Evolutionary conservation across 2,888 invertebrate genomes (phyloP), one percentile per base, ranked within the genome.

Genomic region (Tethea ocularis): DNA sequence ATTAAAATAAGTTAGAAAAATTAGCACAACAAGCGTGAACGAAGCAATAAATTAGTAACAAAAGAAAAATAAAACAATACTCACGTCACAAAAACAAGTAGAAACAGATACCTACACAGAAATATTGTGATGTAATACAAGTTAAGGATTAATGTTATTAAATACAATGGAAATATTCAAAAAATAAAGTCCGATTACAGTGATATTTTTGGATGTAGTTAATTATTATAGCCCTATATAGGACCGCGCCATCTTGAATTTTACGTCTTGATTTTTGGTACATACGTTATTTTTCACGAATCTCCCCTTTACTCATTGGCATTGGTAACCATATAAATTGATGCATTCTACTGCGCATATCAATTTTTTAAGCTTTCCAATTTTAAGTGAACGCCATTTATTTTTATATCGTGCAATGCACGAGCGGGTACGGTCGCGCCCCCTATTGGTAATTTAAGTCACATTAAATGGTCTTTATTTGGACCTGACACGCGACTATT

Each of bases 401-500:
- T 46, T 46, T n/a, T 20, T 46, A 46, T 46, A 46, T 46, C 20
- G 46, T 46, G 20, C 46, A 46, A 46, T 10, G 46, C 20, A 46
- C 46, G 46, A n/a, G 10, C 46, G 46, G 46, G 46, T 46, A 46
- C 46, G 46, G 46, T 20, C 46, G 20, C 46, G 46, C 46, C 46
- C 46, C 46, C 46, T 46, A 46, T 46, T 3, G 17, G 46, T 46
- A 46, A 46, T 46, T 46, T 15, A 46, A 46, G 46, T 46, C 46
- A 46, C 46, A 46, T 33, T 33, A 20, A 54, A 57, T 33, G 22
- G 57, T 60, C 59, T 69, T 68, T 72, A 72, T 69, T 54, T 53
- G 59, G 58, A 24, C 57, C 22, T 15, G 57, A 61, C 75, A 76
- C 74, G 77, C 75, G 51, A 75, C 17, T 57, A 68, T 66, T 65